Evolutionary conservation across 2,888 invertebrate species (phyloP).

Genomic region (Chrysodeixis includens): DNA sequence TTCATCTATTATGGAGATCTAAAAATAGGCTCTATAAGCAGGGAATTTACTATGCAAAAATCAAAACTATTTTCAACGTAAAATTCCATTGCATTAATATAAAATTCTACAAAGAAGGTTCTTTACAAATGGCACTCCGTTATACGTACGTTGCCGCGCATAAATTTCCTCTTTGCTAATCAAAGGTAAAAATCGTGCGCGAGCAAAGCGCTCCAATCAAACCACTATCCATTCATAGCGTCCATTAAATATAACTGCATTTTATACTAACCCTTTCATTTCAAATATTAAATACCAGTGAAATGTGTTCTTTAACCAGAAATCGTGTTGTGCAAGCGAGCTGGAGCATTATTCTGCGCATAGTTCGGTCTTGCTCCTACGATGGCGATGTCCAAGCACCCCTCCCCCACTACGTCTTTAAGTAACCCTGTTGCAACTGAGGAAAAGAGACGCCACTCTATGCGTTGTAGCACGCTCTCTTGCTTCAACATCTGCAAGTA

Average conservation of each 20-base stretch:
- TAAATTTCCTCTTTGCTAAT: slow-evolving; percentile 5
- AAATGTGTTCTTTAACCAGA: no score
- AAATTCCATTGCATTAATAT: neutral
- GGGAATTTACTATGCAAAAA: neutral
- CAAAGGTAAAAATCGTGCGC: slow-evolving; percentile 34
- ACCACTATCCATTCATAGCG: slow-evolving; percentile 16
- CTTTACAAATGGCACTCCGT: neutral
- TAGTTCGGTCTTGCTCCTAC: no score
- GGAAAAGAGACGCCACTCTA: no score
- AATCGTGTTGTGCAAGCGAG: no score
- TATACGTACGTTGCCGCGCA: neutral
- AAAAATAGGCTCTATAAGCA: neutral
- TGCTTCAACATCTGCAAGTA: no score
- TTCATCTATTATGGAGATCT: neutral
- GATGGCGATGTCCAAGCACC: no score
- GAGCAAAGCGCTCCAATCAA: slow-evolving; percentile 15
- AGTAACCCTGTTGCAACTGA: no score
- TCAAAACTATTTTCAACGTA: neutral
- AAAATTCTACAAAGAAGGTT: neutral
- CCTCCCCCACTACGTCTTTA: no score
- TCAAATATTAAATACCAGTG: slow-evolving; percentile 30
- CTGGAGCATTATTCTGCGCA: no score
- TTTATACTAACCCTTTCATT: slow-evolving; percentile 37
- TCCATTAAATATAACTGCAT: slow-evolving; percentile 38
- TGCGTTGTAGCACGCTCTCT: no score